These are phyloP conservation scores for Tapirus terrestris DNA, from an alignment of 2,113 vertebrate genomes.

Conservation along the genomic window DNA sequence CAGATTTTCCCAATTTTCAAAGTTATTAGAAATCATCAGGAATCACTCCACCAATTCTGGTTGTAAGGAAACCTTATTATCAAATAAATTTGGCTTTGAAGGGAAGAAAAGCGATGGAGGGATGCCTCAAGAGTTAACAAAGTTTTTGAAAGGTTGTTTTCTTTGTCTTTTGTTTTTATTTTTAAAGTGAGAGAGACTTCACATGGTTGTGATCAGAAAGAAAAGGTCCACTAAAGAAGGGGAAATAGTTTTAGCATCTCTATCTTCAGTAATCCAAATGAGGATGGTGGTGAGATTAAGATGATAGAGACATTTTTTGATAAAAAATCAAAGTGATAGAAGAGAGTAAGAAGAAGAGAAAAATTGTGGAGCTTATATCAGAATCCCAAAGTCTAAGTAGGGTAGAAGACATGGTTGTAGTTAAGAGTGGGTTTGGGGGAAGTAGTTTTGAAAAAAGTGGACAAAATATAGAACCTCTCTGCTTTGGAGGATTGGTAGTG, in stretches of 20 bases:
- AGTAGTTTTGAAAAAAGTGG: not conserved
- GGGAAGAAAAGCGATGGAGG: not conserved
- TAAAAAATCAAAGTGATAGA: not conserved
- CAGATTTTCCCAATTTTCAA: not conserved
- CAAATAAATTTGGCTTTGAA: not conserved
- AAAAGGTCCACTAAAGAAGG: not conserved
- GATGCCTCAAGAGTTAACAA: not conserved
- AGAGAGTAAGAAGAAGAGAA: not conserved
- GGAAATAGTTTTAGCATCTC: not conserved
- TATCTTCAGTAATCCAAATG: not conserved
- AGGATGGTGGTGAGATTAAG: not conserved
- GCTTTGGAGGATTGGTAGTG: not conserved
- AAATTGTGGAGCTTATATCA: not conserved
- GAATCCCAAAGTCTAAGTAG: not conserved
- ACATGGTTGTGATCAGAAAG: not conserved
- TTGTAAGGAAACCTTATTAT: not conserved
- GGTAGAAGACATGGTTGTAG: not conserved
- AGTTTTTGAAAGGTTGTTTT: not conserved
- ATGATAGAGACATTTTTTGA: not conserved
- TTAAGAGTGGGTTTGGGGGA: not conserved
- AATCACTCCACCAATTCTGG: not conserved
- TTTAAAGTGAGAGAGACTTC: conserved; percentile 35
- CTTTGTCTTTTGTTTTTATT: not conserved
- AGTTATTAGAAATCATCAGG: not conserved
- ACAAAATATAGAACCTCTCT: not conserved